Percentiles rank a stretch among this genome's conserved stretches.
Conservation (phyloP, 2,113 vertebrate genomes). For the Hiodon alosoides region DNA sequence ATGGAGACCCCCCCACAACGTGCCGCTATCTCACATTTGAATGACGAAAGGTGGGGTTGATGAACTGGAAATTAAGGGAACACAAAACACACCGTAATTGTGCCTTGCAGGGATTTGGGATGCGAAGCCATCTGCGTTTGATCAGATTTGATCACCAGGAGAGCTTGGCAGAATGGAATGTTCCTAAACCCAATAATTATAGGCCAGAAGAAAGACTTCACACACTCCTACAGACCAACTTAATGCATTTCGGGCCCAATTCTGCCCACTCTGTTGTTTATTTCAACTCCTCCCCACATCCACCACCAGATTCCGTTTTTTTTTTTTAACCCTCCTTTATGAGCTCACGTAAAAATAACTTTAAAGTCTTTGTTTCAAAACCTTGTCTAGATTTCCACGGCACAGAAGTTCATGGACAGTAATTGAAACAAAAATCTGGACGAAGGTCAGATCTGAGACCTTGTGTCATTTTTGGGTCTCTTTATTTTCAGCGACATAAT, state of each 20-base stretch:
- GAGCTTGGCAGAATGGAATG: conserved; percentile 25
- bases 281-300: not conserved
- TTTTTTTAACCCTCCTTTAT: not conserved
- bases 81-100: not conserved
- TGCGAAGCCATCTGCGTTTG: not conserved
- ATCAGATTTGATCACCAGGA: conserved; percentile 12
- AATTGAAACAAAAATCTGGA: not conserved
- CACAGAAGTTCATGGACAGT: not conserved
- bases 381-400: not conserved
- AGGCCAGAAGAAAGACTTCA: conserved; percentile 32
- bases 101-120: not conserved
- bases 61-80: not conserved
- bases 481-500: not conserved
- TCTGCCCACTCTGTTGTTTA: not conserved
- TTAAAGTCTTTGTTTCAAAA: conserved; percentile 3
- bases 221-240: not conserved
- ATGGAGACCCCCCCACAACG: no score
- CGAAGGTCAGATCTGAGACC: not conserved
- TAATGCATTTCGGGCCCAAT: not conserved
- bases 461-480: not conserved
- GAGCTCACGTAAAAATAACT: not conserved
- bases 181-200: conserved; percentile 47
- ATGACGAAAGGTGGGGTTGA: not conserved
- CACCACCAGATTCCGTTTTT: not conserved
- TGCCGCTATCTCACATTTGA: not conserved